Evolutionary conservation across 2,797 vertebrate genomes (phyloP), one percentile per base, ranked within the genome.

Genomic region (Scolopax bukidnonensis): DNA sequence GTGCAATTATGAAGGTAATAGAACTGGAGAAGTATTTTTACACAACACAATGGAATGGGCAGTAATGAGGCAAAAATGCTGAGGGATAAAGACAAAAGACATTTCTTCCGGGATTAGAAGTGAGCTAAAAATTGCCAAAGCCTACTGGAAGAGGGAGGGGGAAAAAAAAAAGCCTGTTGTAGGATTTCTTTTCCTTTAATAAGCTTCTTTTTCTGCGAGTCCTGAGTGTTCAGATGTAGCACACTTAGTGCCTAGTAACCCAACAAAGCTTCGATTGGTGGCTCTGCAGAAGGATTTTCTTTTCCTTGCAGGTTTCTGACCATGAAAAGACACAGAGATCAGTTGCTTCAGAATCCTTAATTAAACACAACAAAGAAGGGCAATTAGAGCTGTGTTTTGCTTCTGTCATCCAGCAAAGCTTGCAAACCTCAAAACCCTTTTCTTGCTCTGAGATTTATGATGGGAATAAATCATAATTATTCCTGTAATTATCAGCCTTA

Each of bases 221-320:
- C n/a, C 96, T 69, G 93, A 96, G 98, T 98, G 96, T 96, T 97
- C 97, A 96, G 97, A 96, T 93, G 96, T 86, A 96, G 97, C 88
- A 61, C 93, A 93, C 93, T 96, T 88, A 98, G 97, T 94, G 97
- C 98, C 97, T 98, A 96, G 98, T 98, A 98, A 98, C 98, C 95
- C 96, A 98, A 98, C 98, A 98, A 98, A 98, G 98, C 94, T 93
- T 38, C 43, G 78, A 88, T 97, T 97, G 96, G 96, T 97, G 97
- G 96, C 96, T 95, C 96, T 92, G 96, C 94, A 95, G 97, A 89
- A 82, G 96, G 95, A 95, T 95, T 97, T 89, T 93, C 82, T 96
- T 96, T 94, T 90, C 96, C 95, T 95, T 97, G 97, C 93, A 94
- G 97, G 97, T 98, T 97, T 97, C 87, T 97, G 97, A 95, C 97